A percentile compares a stretch with the other conserved stretches of the same genome.
Evolutionary conservation across 2,113 vertebrate species (phyloP).

Genomic region (Notarius lentiginosus): DNA sequence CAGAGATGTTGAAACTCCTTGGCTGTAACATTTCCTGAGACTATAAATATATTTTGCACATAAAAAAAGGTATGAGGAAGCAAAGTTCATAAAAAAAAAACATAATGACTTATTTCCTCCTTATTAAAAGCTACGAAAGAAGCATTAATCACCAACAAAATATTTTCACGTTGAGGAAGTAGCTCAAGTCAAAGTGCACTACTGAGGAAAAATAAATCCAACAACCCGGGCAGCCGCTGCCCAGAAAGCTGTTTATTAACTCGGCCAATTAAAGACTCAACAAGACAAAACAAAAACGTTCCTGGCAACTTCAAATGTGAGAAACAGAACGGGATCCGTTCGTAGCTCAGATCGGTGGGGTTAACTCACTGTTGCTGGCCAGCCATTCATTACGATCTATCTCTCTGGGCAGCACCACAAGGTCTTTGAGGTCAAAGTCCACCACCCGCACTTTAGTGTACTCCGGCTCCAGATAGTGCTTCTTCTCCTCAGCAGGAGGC

Average conservation of each 20-base stretch:
- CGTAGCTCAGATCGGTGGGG: not conserved
- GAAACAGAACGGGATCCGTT: not conserved
- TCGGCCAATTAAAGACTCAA: conserved; percentile 3
- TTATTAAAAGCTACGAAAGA: not conserved
- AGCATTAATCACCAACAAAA: not conserved
- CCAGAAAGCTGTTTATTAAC: conserved; percentile 21
- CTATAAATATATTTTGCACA: not conserved
- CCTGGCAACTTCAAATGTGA: not conserved
- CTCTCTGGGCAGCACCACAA: conserved; percentile 93
- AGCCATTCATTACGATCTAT: conserved; percentile 99
- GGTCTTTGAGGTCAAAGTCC: conserved; percentile 92
- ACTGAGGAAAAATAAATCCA: not conserved
- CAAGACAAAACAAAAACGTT: not conserved
- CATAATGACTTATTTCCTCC: not conserved
- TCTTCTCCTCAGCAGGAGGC: conserved; percentile 89
- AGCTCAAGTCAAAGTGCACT: not conserved
- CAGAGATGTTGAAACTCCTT: not conserved
- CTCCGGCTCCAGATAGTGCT: conserved; percentile 92
- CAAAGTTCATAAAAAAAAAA: not conserved
- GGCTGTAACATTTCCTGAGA: not conserved
- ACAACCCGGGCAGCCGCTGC: not conserved
- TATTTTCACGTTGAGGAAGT: not conserved
- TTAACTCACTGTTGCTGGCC: conserved; percentile 92
- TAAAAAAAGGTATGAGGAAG: not conserved
- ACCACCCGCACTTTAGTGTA: conserved; percentile 90